Evolutionary conservation across 2,797 vertebrate genomes (phyloP), one percentile per base, ranked within the genome.

Genomic region (Microhierax caerulescens): DNA sequence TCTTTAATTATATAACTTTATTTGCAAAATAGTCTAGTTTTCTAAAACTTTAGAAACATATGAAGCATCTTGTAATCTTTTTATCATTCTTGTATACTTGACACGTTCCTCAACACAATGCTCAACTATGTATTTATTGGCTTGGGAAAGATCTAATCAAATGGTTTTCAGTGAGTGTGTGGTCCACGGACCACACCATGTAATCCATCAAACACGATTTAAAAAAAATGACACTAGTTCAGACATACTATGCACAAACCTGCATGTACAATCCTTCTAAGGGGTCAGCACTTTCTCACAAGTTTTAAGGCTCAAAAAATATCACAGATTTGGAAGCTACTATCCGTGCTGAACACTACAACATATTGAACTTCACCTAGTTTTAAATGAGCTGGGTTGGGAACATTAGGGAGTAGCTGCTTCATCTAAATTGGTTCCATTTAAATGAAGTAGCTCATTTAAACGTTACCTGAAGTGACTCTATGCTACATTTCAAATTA

Each of bases 401-500:
- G 64, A 95, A 93, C 25, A 37, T 45, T 14, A 92, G 45, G 57
- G 69, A 95, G 79, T 16, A 92, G 76, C 53, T 93, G 73, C 69
- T 92, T 86, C 73, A 93, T 54, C 53, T 76, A 76, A 94, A 86
- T 24, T 85, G 73, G 27, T 75, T 95, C 59, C 30, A 93, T 89
- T 94, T 94, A 88, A 93, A 94, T 88, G 47, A 92, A 69, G 13
- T n/a, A 86, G 43, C 43, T 95, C 54, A 93, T 96, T 93, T 93
- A 61, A 88, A 88, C 91, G 76, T 95, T 95, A 96, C 93, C 90
- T 91, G 87, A 90, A 94, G 81, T 85, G 90, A 90, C 88, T 90
- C 73, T 56, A 41, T 5, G 9, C 23, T 59, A 73, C 32, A 22
- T 30, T 85, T 86, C 37, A 93, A 94, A 88, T 65, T 85, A 93